These are phyloP conservation scores for Mesocricetus auratus DNA, from an alignment of 2,113 vertebrate genomes.

Conservation along the genomic window DNA sequence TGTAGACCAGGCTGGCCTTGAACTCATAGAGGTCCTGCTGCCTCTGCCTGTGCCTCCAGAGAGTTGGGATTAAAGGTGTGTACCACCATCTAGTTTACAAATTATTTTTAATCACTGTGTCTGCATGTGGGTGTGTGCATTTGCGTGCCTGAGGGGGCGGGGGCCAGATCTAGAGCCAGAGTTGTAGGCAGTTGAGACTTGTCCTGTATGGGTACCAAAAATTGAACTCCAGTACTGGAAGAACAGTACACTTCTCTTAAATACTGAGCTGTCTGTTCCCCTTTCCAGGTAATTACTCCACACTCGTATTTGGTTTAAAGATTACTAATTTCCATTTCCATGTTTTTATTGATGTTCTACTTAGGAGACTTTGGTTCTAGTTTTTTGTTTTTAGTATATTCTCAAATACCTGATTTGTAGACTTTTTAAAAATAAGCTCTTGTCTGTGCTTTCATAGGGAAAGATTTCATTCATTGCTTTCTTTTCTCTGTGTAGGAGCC, in stretches of 20 bases:
- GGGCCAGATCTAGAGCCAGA: neutral
- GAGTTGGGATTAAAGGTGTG: neutral
- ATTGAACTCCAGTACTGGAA: neutral
- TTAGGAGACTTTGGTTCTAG: neutral
- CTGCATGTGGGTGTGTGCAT: neutral
- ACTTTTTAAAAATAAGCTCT: neutral
- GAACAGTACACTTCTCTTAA: neutral
- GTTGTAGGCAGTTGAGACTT: neutral
- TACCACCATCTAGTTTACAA: neutral
- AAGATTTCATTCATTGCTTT: neutral
- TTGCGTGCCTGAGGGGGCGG: neutral
- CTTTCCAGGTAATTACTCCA: neutral
- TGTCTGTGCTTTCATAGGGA: neutral
- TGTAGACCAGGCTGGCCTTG: neutral
- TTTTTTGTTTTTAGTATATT: neutral
- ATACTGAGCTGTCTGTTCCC: neutral
- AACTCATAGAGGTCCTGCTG: neutral
- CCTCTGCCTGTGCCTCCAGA: neutral
- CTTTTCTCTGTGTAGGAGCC: neutral
- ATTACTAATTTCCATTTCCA: neutral
- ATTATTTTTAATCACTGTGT: neutral
- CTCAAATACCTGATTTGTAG: constrained; percentile 1
- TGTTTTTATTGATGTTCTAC: neutral
- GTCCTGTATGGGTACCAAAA: neutral
- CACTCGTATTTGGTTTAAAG: neutral